Evolutionary conservation across 2,888 invertebrate genomes (phyloP).

Genomic region (Coenonympha arcania): DNA sequence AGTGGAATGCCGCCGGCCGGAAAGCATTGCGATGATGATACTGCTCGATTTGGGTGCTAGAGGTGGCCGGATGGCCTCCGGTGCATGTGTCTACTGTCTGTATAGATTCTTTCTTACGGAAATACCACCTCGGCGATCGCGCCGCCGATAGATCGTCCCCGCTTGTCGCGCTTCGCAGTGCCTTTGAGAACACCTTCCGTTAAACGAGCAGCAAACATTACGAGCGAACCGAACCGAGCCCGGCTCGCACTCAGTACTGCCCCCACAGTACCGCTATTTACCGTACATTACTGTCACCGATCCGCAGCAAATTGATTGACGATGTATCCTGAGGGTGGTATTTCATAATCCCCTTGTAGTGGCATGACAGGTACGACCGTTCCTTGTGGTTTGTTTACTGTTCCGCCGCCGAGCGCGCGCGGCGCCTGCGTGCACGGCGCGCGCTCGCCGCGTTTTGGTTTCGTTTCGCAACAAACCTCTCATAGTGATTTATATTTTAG

Average conservation of each 20-base stretch:
- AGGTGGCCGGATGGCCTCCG: slow-evolving; percentile 36
- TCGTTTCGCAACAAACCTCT: not conserved
- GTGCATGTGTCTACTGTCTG: slow-evolving; percentile 63
- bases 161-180: slow-evolving; percentile 30
- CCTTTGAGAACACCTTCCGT: slow-evolving; percentile 23
- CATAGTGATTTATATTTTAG: slow-evolving; percentile 25
- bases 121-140: slow-evolving; percentile 63
- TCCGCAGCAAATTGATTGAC: slow-evolving; percentile 5
- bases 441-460: slow-evolving; percentile 34
- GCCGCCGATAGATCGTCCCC: slow-evolving; percentile 27
- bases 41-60: not conserved
- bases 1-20: not conserved
- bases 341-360: slow-evolving; percentile 64
- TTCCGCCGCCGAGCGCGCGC: slow-evolving; percentile 33
- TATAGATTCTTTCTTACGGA: slow-evolving; percentile 51
- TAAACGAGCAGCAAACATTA: slow-evolving; percentile 58
- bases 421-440: not conserved
- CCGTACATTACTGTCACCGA: not conserved
- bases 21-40: not conserved
- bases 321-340: slow-evolving; percentile 58
- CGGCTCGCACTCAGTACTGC: slow-evolving; percentile 4
- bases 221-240: slow-evolving; percentile 9
- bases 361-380: slow-evolving; percentile 52
- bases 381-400: slow-evolving; percentile 39
- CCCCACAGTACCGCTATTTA: not conserved